Evolutionary conservation across 2,888 invertebrate genomes (phyloP).

Genomic region (Microplitis deprimator): DNA sequence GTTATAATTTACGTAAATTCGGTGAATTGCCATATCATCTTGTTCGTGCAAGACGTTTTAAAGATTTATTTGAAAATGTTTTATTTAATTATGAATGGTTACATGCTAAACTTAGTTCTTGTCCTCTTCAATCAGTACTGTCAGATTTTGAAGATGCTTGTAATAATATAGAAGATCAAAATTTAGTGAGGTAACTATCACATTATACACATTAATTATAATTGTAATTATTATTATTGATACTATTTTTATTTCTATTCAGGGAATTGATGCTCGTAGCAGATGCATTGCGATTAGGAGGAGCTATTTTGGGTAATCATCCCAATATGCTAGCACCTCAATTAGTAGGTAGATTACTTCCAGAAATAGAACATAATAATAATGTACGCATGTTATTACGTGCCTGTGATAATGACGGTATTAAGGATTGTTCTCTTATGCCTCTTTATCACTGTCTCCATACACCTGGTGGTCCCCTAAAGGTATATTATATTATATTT

Average conservation of each 20-base stretch:
- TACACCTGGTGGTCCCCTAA: constrained; percentile 98
- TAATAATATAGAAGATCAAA: constrained; percentile 84
- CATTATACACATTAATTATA: neutral
- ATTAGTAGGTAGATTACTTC: constrained; percentile 90
- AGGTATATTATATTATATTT: constrained; percentile 74
- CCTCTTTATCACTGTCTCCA: constrained; percentile 97
- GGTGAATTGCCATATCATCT: constrained; percentile 97
- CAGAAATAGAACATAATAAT: constrained; percentile 87
- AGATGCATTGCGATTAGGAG: constrained; percentile 93
- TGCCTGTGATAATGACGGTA: constrained; percentile 93
- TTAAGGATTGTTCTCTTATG: constrained; percentile 89
- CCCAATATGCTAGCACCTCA: constrained; percentile 98
- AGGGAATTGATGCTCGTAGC: constrained; percentile 93
- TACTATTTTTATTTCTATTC: constrained; percentile 54
- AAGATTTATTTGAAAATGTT: constrained; percentile 91
- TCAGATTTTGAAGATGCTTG: constrained; percentile 97
- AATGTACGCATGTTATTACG: constrained; percentile 89
- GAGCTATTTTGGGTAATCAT: constrained; percentile 91
- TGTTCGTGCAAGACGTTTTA: constrained; percentile 90
- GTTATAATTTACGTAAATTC: constrained; percentile 96
- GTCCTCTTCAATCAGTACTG: constrained; percentile 94
- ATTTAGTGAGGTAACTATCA: constrained; percentile 79
- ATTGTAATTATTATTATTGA: neutral
- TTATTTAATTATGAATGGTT: constrained; percentile 98
- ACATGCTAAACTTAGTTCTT: constrained; percentile 94